Conservation (phyloP, 2,113 vertebrate species). For the Gymnogyps californianus region DNA sequence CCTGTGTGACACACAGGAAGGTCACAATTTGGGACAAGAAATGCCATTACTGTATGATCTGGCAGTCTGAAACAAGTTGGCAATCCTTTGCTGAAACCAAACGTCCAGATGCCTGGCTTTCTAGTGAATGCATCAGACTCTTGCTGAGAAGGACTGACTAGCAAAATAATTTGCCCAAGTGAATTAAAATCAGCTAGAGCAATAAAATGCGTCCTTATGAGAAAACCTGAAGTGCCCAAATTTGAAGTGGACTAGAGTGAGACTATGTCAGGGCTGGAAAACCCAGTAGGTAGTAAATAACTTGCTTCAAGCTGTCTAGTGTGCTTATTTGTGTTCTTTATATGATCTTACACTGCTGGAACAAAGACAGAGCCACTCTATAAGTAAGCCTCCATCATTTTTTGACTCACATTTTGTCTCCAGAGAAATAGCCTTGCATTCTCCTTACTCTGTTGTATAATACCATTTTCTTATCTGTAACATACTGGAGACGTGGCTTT, state of each 20-base stretch:
- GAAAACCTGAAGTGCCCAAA: background rate
- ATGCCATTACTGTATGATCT: accelerated
- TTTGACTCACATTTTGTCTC: background rate
- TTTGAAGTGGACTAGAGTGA: background rate
- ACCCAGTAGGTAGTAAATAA: background rate
- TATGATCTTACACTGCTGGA: background rate
- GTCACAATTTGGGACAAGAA: background rate
- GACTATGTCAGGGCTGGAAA: background rate
- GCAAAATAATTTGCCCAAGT: background rate
- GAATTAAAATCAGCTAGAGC: background rate
- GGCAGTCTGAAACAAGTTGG: background rate
- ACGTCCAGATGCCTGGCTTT: background rate
- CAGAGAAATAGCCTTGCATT: background rate
- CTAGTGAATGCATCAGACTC: background rate
- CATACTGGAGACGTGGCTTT: background rate
- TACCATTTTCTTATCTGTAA: background rate
- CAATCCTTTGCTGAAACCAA: background rate
- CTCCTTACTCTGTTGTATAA: background rate
- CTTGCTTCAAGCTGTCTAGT: background rate
- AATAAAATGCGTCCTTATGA: background rate
- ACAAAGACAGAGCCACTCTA: background rate
- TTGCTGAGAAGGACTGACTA: background rate
- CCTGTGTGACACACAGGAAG: background rate
- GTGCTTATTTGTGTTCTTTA: background rate
- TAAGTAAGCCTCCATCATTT: background rate